Evolutionary conservation across 2,113 vertebrate genomes (phyloP), one percentile per base, ranked within the genome.

Genomic region (Lepus europaeus): DNA sequence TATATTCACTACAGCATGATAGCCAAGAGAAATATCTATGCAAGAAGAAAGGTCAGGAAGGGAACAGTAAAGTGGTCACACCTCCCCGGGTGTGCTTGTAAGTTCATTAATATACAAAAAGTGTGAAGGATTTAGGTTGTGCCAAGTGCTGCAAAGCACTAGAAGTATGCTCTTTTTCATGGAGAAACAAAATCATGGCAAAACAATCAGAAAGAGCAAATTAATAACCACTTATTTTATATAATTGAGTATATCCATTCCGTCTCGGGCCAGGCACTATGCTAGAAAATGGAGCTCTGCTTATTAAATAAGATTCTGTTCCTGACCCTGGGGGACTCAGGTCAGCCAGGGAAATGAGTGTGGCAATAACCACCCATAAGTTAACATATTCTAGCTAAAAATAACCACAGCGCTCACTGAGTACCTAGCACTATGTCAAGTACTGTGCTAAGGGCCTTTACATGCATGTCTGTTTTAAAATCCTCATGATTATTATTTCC

Each of bases 161-260:
- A 5, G n/a, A 88, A 85, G 77, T 73, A 82, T 2, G 12, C 13
- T 59, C 23, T 59, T 66, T 33, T 93, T 51, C 53, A 17, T 25
- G 23, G 3, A 61, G 22, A 91, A 92, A 91, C 13, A 81, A 89
- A 85, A 81, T 61, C 29, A 59, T 14, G 63, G 64, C 12, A 85
- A 90, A 96, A 63, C n/a, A 95, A 93, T 73, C 16, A 53, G 51
- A 95, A 90, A 61, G 39, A 96, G 72, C 69, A 64, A 53, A 59
- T 0, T 83, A 25, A 33, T 56, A 94, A 11, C 33, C 39, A 81
- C 19, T 87, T 89, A 74, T 63, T 80, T 63, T 36, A 45, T 64
- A 70, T 64, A 80, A 17, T 85, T 94, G 59, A 81, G 31, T 66
- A 90, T 39, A 56, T 36, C 29, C 19, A 51, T 14, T 76, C 1